Conservation (phyloP, 2,888 invertebrate genomes). For the Cheilosia variabilis region DNA sequence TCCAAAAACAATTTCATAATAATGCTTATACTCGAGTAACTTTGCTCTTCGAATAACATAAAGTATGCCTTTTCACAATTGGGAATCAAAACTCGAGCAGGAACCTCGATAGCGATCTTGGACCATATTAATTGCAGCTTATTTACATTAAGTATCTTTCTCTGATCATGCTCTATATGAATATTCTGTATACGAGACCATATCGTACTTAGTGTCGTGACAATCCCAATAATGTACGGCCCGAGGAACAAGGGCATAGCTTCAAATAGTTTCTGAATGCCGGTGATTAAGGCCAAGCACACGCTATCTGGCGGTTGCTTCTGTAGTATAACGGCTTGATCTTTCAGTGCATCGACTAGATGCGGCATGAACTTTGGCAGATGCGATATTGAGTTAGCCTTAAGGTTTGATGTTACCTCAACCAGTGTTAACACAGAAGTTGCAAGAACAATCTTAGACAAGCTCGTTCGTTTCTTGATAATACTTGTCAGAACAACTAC, state of each 20-base stretch:
- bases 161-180: constrained; percentile 82
- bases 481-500: constrained; percentile 87
- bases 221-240: constrained; percentile 90
- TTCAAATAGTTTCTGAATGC: constrained; percentile 92
- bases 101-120: constrained; percentile 88
- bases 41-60: constrained; percentile 85
- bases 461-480: constrained; percentile 78
- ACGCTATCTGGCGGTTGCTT: constrained; percentile 80
- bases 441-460: constrained; percentile 85
- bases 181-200: constrained; percentile 81
- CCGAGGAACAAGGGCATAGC: constrained; percentile 93
- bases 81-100: constrained; percentile 91
- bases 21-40: constrained; percentile 87
- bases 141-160: constrained; percentile 85
- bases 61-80: constrained; percentile 88
- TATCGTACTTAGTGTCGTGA: constrained; percentile 87
- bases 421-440: constrained; percentile 89
- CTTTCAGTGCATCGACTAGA: constrained; percentile 87
- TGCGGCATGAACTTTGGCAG: constrained; percentile 92
- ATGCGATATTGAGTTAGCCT: constrained; percentile 89
- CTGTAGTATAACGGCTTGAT: constrained; percentile 85
- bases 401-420: constrained; percentile 88
- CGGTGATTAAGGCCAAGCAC: constrained; percentile 86
- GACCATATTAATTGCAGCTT: constrained; percentile 87
- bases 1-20: constrained; percentile 91